Evolutionary conservation across 2,113 vertebrate genomes (phyloP).

Genomic region (Machaerirhynchus nigripectus): DNA sequence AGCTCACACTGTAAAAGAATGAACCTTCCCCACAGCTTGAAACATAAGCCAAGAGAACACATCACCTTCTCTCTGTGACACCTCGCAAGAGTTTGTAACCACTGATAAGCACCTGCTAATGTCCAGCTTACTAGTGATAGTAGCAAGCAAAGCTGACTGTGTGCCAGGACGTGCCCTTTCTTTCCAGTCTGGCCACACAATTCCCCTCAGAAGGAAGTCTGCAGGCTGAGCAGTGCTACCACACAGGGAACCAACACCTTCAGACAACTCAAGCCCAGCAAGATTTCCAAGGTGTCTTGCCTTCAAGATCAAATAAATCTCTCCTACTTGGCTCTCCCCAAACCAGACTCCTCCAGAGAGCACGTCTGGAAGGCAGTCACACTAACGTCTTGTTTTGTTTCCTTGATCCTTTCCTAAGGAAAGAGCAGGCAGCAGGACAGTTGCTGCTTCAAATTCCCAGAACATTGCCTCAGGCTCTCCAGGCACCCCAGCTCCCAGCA

Average conservation of each 20-base stretch:
- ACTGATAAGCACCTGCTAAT: background rate
- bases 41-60: background rate
- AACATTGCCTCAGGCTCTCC: background rate
- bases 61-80: accelerated
- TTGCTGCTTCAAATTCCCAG: background rate
- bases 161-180: background rate
- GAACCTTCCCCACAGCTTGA: background rate
- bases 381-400: background rate
- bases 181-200: background rate
- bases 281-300: background rate
- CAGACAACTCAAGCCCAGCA: background rate
- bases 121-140: background rate
- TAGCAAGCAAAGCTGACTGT: background rate
- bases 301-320: background rate
- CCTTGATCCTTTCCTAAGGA: background rate
- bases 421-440: background rate
- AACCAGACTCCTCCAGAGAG: background rate
- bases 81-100: background rate
- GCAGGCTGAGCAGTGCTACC: background rate
- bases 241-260: background rate
- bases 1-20: background rate
- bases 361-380: background rate
- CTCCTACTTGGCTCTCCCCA: background rate
- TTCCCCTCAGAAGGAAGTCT: accelerated
- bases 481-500: background rate